Base-by-base conservation (phyloP, 2,797 vertebrate species). In the Notolepis coatsorum region DNA sequence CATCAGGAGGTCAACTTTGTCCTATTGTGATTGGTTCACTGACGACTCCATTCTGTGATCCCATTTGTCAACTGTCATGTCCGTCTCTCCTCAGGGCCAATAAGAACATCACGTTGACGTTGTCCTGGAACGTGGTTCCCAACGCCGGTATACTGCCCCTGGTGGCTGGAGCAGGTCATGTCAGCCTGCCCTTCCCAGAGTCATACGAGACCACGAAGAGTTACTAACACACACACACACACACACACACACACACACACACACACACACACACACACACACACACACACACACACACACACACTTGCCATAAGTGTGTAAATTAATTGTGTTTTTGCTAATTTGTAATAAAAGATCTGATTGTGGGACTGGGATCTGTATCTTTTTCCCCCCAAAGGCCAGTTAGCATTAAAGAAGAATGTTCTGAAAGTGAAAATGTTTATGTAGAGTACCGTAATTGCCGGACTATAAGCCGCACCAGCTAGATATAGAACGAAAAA, bases 101-200 rank as follows among this genome's bases (percentile, higher is more conserved):
- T 85, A 97, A 94, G 83, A 99, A 99, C 63, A 93, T 99, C 85
- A 99, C 97, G 7, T 87, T 99, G 75, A 94, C 95, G 1, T 91
- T 99, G 23, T 98, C 97, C 4, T 99, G 97, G 97, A 99, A 99
- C 4, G 96, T 99, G 3, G 95, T 99, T 73, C 97, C 97, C 65
- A 99, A 99, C 35, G 97, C 97, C 43, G 97, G 97, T 75, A 96
- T 99, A 80, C 92, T 99, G 79, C 97, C 97, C 75, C 93, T 99
- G 53, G 96, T 99, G 64, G 94, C 92, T 39, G 97, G 97, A 82
- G 94, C 93, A 24, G 97, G 97, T 83, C 94, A 96, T 7, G 81
- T 95, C 71, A 97, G 96, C 75, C 88, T 98, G 50, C 94, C 96
- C 20, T 99, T 99, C 80, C 97, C 97, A 52, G 96, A 98, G 4